Base-by-base conservation (phyloP, 2,888 invertebrate genomes). In the Pherbina coryleti region DNA sequence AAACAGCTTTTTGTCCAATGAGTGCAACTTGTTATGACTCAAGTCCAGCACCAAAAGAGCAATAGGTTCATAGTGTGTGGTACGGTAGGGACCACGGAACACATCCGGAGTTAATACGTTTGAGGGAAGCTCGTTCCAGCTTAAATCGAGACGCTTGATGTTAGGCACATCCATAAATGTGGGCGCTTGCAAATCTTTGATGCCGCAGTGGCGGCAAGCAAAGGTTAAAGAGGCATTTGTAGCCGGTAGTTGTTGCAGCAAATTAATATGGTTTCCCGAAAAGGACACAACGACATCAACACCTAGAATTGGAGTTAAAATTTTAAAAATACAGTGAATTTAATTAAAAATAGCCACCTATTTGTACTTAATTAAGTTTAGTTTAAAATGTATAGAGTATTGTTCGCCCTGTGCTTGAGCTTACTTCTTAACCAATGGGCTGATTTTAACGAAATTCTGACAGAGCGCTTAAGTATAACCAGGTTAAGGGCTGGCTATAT, bases 1-100 rank as follows among this genome's bases (percentile, higher is more conserved):
- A 85, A 94, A 94, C 53, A 93, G 84, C 73, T 92, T 91, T 80
- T 91, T 89, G 84, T 92, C 92, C 81, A 94, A 85, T 4, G 92
- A 92, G 83, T 92, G 92, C 74, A 94, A 92, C 83, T 91, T 86
- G 86, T 94, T 94, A 86, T 92, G 91, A 22, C 93, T 92, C 55
- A 94, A 88, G 85, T 93, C 92, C 37, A 94, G 86, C 14, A 92
- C 91, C 84, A 92, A 91, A 77, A 94, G 82, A 0, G 91, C 91
- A 57, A 94, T 92, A 70, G 92, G 91, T 79, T 91, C 91, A 87
- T 92, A 93, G 25, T 89, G 89, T 3, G 90, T 90, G 75, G 91
- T 89, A 79, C 91, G 91, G 86, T 93, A 93, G 0, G 92, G 92
- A 0, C 94, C 94, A 84, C 92, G 92, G 87, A 94, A 94, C 77